phyloP scores from a whole-genome alignment of 2,113 vertebrate genomes.

The Podocnemis expansa region DNA sequence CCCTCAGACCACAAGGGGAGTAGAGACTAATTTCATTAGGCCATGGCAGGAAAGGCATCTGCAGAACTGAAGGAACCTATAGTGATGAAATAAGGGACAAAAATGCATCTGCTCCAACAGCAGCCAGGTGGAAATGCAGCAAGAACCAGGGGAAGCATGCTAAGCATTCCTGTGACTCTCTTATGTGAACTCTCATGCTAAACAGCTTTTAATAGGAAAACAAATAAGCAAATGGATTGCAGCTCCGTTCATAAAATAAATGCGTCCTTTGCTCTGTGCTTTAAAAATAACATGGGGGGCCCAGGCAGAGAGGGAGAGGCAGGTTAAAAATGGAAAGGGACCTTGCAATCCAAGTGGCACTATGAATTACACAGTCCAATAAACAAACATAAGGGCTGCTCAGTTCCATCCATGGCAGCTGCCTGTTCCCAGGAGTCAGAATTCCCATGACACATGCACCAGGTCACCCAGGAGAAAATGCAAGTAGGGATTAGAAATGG shows the following conservation, averaged over 20 bases:
- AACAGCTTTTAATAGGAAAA: not conserved
- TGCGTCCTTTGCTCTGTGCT: not conserved
- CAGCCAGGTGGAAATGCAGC: not conserved
- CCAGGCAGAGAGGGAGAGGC: not conserved
- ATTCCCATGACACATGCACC: not conserved
- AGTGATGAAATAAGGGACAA: not conserved
- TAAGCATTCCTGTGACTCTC: not conserved
- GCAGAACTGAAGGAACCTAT: not conserved
- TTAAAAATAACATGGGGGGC: not conserved
- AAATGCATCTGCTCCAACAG: not conserved
- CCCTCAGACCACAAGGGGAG: not conserved
- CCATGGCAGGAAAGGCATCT: not conserved
- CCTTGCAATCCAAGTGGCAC: not conserved
- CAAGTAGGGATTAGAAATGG: not conserved
- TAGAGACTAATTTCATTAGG: not conserved
- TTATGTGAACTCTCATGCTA: not conserved
- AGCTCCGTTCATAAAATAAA: not conserved
- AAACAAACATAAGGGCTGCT: conserved; percentile 16
- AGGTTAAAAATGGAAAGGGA: not conserved
- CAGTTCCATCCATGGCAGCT: not conserved
- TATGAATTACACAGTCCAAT: not conserved
- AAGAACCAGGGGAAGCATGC: accelerated
- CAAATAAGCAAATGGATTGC: not conserved
- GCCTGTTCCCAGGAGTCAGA: not conserved
- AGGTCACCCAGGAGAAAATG: not conserved